Conservation (phyloP, 2,797 vertebrate species). For the Leptodactylus fallax region DNA sequence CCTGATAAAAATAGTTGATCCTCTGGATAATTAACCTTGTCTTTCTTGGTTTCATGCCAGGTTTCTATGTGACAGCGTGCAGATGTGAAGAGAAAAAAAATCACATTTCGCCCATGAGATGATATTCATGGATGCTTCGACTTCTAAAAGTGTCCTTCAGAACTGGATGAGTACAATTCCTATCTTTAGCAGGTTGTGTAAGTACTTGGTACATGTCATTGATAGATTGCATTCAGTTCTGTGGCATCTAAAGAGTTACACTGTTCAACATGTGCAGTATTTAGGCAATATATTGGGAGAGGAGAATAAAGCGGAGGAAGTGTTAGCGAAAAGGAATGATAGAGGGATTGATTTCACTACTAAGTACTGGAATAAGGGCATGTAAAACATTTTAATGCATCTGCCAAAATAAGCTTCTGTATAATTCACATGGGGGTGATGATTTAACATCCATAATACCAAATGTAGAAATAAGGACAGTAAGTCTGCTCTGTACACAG, state of each 20-base stretch:
- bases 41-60: conserved; percentile 61
- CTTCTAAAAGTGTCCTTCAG: conserved; percentile 56
- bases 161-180: conserved; percentile 55
- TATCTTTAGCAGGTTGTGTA: conserved; percentile 62
- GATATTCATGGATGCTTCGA: conserved; percentile 57
- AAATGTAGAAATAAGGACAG: too few relatives aligned
- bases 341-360: not conserved
- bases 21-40: conserved; percentile 65
- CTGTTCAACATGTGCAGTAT: not conserved
- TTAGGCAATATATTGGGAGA: not conserved
- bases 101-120: conserved; percentile 57
- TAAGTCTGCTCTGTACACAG: too few relatives aligned
- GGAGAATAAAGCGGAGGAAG: not conserved
- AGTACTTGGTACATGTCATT: conserved; percentile 46
- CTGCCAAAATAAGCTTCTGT: not conserved
- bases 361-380: not conserved
- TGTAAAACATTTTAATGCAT: not conserved
- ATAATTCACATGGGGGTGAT: not conserved
- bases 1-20: conserved; percentile 65
- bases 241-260: conserved; percentile 16
- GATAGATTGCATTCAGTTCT: conserved; percentile 55
- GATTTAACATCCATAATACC: not conserved
- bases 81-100: conserved; percentile 49
- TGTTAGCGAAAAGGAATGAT: not conserved
- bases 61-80: conserved; percentile 58